phyloP scores from a whole-genome alignment of 2,113 vertebrate species.

The Nerophis lumbriciformis region DNA sequence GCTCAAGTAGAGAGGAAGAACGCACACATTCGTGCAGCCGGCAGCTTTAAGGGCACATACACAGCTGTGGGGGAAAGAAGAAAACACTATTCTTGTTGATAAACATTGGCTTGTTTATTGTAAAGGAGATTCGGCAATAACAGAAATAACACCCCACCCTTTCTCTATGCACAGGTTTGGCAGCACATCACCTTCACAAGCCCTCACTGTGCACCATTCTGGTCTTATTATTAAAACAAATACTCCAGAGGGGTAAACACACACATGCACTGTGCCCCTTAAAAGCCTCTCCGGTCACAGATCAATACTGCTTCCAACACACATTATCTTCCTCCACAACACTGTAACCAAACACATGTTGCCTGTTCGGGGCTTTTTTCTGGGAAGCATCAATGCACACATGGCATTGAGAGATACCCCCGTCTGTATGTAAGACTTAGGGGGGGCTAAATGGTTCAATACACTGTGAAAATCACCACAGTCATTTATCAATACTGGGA shows the following conservation, averaged over 20 bases:
- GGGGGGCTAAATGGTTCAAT: slow-evolving; percentile 3
- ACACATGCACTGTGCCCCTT: background rate
- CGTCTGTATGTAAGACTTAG: background rate
- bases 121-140: slow-evolving; percentile 54
- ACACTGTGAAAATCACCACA: slow-evolving; percentile 17
- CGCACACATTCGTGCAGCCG: slow-evolving; percentile 6
- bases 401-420: slow-evolving; percentile 13
- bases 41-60: background rate
- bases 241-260: slow-evolving; percentile 1
- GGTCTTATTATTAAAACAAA: background rate
- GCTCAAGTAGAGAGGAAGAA: slow-evolving; percentile 40
- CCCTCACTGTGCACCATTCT: slow-evolving; percentile 7
- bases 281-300: slow-evolving; percentile 12
- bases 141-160: slow-evolving; percentile 22
- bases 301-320: slow-evolving; percentile 46
- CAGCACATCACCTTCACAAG: slow-evolving; percentile 24
- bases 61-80: background rate
- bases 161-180: slow-evolving; percentile 26
- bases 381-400: slow-evolving; percentile 30
- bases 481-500: slow-evolving; percentile 8
- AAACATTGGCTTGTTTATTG: slow-evolving; percentile 48
- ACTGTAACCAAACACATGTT: slow-evolving; percentile 42
- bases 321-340: slow-evolving; percentile 34
- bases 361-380: slow-evolving; percentile 15
- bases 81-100: slow-evolving; percentile 12